Percentiles rank a stretch among this genome's conserved stretches.
Evolutionary conservation across 2,113 vertebrate species (phyloP).

Genomic region (Neolamprologus hecqui): DNA sequence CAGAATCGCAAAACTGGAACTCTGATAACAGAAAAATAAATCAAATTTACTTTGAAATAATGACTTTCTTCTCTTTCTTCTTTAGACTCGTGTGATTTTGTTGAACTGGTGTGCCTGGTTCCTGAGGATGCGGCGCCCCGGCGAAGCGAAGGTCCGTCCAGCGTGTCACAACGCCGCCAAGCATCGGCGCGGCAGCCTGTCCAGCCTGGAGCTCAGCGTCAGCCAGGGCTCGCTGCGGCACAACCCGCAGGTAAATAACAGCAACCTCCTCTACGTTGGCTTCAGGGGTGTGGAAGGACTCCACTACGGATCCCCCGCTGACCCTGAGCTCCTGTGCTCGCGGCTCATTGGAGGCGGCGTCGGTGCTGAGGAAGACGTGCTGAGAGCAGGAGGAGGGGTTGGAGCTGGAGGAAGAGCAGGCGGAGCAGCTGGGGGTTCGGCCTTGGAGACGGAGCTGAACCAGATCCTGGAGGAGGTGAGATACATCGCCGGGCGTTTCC

Average conservation of each 20-base stretch:
- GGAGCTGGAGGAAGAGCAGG: slow-evolving; percentile 33
- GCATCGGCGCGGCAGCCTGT: slow-evolving; percentile 72
- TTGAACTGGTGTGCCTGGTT: slow-evolving; percentile 98
- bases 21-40: neutral
- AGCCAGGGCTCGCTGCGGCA: slow-evolving; percentile 42
- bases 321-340: slow-evolving; percentile 80
- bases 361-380: slow-evolving; percentile 78
- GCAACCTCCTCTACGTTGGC: slow-evolving; percentile 83
- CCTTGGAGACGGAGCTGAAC: slow-evolving; percentile 73
- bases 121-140: slow-evolving; percentile 88
- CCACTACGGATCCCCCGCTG: slow-evolving; percentile 76
- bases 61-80: neutral
- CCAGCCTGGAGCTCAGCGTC: slow-evolving; percentile 76
- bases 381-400: slow-evolving; percentile 54
- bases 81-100: slow-evolving; percentile 84
- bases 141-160: slow-evolving; percentile 77
- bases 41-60: neutral
- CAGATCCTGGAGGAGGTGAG: slow-evolving; percentile 91
- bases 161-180: slow-evolving; percentile 76
- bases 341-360: slow-evolving; percentile 67
- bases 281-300: slow-evolving; percentile 78
- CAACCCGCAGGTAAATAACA: slow-evolving; percentile 67
- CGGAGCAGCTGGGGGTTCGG: slow-evolving; percentile 1
- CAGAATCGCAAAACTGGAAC: neutral
- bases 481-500: slow-evolving; percentile 84